Evolutionary conservation across 2,113 vertebrate genomes (phyloP), one percentile per base, ranked within the genome.

Genomic region (Gavialis gangeticus): DNA sequence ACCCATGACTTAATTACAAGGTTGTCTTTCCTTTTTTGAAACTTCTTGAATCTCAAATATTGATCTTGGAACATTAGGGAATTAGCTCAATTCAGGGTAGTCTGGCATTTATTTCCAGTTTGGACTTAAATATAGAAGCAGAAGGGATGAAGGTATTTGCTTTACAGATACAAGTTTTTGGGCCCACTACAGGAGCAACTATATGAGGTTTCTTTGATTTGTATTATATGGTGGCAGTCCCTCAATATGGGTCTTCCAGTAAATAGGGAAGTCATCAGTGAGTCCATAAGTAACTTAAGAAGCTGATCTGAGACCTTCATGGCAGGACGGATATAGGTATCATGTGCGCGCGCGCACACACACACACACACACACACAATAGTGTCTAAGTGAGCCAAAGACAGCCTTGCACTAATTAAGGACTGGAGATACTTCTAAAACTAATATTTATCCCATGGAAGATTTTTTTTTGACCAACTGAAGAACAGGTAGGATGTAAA

Each of bases 381-480:
- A n/a, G 3, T 15, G 25, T 87, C 90, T 73, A 76, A 82, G 21
- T 6, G 75, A 14, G 24, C 8, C 80, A 60, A 81, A 19, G 87
- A 56, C 37, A 90, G 28, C 21, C 59, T 5, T 78, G 5, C 21
- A 77, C 2, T 88, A 77, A 86, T 57, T 88, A 89, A 46, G 86
- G 58, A 88, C 19, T 75, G 75, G 28, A 91, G 89, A 24, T 81
- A 37, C 58, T 75, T 57, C 67, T 73, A 92, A 58, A 85, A 46
- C 46, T 82, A 64, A 21, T 34, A 84, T 79, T 82, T 56, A 91
- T 6, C 10, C 87, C 69, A 91, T 92, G 4, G 46, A 91, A 85
- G 18, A 5, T 16, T 90, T 93, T 71, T 89, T 84, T 78, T 87
- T 96, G 94, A 93, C 86, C 82, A 92, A 37, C 90, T 86, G 92